phyloP scores from a whole-genome alignment of 1,140 invertebrate species.

The Neomicropteryx cornuta region DNA sequence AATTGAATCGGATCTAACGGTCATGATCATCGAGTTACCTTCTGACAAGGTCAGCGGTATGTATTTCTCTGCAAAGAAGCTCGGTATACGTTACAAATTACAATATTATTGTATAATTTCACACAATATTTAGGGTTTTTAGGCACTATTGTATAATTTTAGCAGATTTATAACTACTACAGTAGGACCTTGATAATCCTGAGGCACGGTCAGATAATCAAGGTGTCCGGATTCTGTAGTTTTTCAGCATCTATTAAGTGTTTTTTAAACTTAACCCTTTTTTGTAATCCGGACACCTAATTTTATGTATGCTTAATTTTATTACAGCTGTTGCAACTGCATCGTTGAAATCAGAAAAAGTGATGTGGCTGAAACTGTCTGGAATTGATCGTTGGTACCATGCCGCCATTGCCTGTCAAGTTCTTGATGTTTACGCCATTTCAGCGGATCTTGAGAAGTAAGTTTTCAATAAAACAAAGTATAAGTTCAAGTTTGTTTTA shows the following conservation, averaged over 20 bases:
- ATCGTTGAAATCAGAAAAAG: constrained; percentile 9
- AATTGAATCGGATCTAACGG: constrained; percentile 18
- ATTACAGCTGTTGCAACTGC: background rate
- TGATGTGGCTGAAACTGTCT: constrained; percentile 18
- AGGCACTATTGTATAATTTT: too few relatives aligned
- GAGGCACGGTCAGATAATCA: too few relatives aligned
- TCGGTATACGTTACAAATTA: too few relatives aligned
- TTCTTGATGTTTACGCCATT: constrained; percentile 45
- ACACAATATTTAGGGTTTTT: too few relatives aligned
- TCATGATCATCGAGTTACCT: constrained; percentile 3
- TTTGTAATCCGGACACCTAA: too few relatives aligned
- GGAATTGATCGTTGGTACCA: constrained; percentile 41
- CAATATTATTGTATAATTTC: too few relatives aligned
- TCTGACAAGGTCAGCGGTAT: constrained; percentile 3
- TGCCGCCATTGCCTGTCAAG: constrained; percentile 46
- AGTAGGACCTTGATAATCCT: too few relatives aligned
- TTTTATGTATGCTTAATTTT: constrained; percentile 4
- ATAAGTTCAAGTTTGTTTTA: constrained; percentile 7
- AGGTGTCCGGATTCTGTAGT: too few relatives aligned
- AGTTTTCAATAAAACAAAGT: constrained; percentile 8
- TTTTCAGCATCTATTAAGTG: too few relatives aligned
- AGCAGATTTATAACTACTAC: too few relatives aligned
- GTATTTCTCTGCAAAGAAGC: too few relatives aligned
- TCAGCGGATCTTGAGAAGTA: constrained; percentile 50
- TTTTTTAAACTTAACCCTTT: too few relatives aligned